Base-by-base conservation (phyloP, 2,888 invertebrate species). In the Acronicta alni region DNA sequence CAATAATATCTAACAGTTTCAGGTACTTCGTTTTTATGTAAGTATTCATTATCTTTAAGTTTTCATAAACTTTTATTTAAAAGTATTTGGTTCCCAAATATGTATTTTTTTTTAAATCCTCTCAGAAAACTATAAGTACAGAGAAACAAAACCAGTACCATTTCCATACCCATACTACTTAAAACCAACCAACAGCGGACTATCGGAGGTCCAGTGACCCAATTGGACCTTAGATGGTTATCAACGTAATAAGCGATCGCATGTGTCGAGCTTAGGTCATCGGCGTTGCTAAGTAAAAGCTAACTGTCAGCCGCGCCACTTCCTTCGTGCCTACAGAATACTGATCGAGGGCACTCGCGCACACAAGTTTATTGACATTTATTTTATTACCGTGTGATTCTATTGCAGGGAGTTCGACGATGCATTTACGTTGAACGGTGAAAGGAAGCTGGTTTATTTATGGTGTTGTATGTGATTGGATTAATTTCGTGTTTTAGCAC, bases 221-320 rank as follows among this genome's bases (percentile, higher is more conserved):
- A 77, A 41, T 57, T 67, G 32, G 49, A 55, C 62, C 54, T 43
- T 58, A 37, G 42, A 59, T 54, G 49, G 52, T 59, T 61, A 57
- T 75, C 57, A 38, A 54, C 37, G 53, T 71, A 71, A 61, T 59
- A 69, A 68, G 46, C 47, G 47, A 51, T 47, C 51, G 61, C 46
- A 35, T 72, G 61, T 54, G 41, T 20, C 12, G 48, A 65, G 70
- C 79, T 79, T 84, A 86, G 87, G 85, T 83, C 84, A 80, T 77
- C 78, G 75, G 69, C 72, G 79, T 75, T 77, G 77, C 73, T 79
- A 81, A 81, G 83, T 81, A 80, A 82, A 82, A 84, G 70, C 80
- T 86, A 86, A 86, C 86, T 86, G 87, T 86, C 79, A 68, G 54
- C 64, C 69, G 76, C 72, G 80, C 73, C 66, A 81, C 81, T 85